Percentiles rank a stretch among this genome's conserved stretches.
Conservation (phyloP, 2,797 vertebrate species). For the Scarus forsteni region DNA sequence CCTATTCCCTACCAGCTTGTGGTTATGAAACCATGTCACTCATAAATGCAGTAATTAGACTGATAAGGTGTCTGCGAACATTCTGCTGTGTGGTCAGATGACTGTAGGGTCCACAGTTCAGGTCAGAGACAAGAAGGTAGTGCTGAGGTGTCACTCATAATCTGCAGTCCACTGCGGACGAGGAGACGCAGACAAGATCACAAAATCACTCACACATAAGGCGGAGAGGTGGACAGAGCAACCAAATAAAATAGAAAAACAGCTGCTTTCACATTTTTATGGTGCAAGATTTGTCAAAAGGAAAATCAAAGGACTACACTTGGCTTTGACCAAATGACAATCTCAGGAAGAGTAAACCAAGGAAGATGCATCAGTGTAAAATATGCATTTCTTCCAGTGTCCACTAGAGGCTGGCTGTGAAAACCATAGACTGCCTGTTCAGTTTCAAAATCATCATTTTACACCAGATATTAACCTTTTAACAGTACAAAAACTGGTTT, state of each 20-base stretch:
- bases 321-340: too few species aligned
- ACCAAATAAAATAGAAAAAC: neutral
- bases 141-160: constrained; percentile 44
- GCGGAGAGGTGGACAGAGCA: neutral
- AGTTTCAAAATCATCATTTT: too few species aligned
- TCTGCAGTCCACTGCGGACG: constrained; percentile 15
- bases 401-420: too few species aligned
- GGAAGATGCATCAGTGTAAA: too few species aligned
- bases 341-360: too few species aligned
- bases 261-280: neutral
- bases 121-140: constrained; percentile 26
- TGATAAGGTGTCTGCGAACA: constrained; percentile 44
- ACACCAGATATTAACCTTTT: too few species aligned
- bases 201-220: neutral
- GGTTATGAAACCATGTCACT: constrained; percentile 58
- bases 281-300: neutral
- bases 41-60: constrained; percentile 44
- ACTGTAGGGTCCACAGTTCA: constrained; percentile 67
- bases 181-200: neutral
- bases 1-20: neutral
- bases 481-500: too few species aligned
- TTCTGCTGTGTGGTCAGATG: neutral
- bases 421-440: too few species aligned
- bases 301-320: constrained; percentile 7
- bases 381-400: too few species aligned